These are phyloP conservation scores for Acromyrmex heyeri DNA, from an alignment of 1,140 invertebrate genomes.

Conservation along the genomic window DNA sequence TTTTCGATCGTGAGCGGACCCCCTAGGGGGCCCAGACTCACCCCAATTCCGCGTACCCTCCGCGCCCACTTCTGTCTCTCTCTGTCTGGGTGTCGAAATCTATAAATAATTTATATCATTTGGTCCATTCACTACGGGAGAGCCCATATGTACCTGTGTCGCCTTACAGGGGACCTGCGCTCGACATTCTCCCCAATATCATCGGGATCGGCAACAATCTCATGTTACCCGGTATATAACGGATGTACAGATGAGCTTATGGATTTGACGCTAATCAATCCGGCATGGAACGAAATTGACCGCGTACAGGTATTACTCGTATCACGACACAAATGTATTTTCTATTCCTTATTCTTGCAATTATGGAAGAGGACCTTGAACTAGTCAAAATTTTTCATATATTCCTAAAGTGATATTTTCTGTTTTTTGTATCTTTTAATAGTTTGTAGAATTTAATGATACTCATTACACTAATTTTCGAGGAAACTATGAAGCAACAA, in stretches of 20 bases:
- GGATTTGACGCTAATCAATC: constrained; percentile 35
- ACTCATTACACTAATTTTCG: background rate
- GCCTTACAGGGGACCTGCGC: constrained; percentile 83
- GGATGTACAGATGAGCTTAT: constrained; percentile 14
- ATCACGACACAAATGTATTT: background rate
- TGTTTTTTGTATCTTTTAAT: background rate
- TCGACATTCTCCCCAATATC: constrained; percentile 54
- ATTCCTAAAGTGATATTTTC: background rate
- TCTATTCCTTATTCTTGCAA: background rate
- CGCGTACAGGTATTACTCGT: constrained; percentile 19
- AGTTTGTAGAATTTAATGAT: background rate
- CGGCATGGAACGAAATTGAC: constrained; percentile 17
- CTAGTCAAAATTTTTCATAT: background rate
- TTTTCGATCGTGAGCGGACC: constrained; percentile 85
- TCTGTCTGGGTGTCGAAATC: constrained; percentile 85
- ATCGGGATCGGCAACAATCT: constrained; percentile 29
- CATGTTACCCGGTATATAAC: background rate
- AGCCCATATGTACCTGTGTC: constrained; percentile 86
- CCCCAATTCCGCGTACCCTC: constrained; percentile 76
- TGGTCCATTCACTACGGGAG: constrained; percentile 83
- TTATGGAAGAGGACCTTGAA: background rate
- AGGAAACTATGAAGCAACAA: background rate
- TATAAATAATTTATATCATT: constrained; percentile 88
- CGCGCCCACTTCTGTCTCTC: constrained; percentile 61
- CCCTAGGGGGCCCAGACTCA: constrained; percentile 77